Conservation (phyloP, 2,888 invertebrate species). For the Galeopsomyia nigrocyanea region DNA sequence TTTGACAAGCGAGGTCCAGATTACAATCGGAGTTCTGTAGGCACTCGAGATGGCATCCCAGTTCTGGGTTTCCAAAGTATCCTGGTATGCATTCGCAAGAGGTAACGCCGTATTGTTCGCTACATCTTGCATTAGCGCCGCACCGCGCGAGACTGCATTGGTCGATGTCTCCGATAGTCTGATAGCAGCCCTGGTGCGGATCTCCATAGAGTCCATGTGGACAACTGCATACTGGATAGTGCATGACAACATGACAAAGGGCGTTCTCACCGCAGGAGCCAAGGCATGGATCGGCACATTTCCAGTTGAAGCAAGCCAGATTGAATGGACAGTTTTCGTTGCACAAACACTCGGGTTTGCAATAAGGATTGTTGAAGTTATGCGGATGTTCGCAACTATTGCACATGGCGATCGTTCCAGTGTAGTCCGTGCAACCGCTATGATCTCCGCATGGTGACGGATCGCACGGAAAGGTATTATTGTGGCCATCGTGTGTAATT, state of each 20-base stretch:
- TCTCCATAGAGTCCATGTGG: constrained; percentile 85
- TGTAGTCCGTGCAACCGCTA: constrained; percentile 79
- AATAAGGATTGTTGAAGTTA: constrained; percentile 78
- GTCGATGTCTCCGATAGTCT: constrained; percentile 63
- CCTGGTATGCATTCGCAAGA: constrained; percentile 81
- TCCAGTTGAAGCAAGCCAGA: constrained; percentile 78
- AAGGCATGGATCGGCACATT: constrained; percentile 80
- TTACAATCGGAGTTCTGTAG: constrained; percentile 77
- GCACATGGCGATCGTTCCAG: constrained; percentile 83
- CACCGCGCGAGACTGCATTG: constrained; percentile 84
- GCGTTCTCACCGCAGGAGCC: constrained; percentile 85
- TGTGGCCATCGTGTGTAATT: constrained; percentile 61
- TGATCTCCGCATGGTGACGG: constrained; percentile 83
- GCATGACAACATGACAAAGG: constrained; percentile 81
- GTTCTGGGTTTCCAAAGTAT: constrained; percentile 85
- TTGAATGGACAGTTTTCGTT: constrained; percentile 84
- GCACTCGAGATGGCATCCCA: constrained; percentile 85
- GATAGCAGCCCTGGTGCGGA: constrained; percentile 82
- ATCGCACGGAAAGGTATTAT: constrained; percentile 78
- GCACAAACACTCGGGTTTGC: constrained; percentile 87
- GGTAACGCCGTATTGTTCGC: constrained; percentile 76
- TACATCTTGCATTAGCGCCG: constrained; percentile 86
- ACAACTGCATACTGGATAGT: constrained; percentile 86
- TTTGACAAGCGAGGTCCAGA: constrained; percentile 70
- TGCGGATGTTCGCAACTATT: constrained; percentile 81